phyloP scores from a whole-genome alignment of 2,113 vertebrate genomes.

The Henicopernis longicauda region DNA sequence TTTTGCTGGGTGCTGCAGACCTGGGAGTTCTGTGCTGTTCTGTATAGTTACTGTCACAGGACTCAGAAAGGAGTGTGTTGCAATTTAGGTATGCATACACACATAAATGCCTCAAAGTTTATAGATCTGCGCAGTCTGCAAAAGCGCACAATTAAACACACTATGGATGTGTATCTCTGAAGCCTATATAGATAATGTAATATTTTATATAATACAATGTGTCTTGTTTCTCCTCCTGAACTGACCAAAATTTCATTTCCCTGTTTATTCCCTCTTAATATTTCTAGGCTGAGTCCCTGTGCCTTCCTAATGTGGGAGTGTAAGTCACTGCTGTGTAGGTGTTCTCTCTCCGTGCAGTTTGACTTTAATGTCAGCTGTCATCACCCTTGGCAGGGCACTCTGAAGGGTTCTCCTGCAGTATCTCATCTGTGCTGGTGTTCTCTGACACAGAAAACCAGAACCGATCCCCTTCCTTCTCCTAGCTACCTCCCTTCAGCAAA shows the following conservation, averaged over 20 bases:
- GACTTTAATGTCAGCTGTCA: neutral
- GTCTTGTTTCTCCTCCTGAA: neutral
- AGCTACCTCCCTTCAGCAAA: neutral
- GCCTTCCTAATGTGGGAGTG: neutral
- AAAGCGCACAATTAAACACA: neutral
- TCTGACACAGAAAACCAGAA: neutral
- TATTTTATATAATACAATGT: neutral
- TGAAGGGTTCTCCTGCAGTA: neutral
- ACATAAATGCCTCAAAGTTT: neutral
- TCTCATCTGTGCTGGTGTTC: neutral
- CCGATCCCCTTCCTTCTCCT: neutral
- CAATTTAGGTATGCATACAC: too few relatives aligned
- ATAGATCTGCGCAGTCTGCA: neutral
- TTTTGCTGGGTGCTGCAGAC: neutral
- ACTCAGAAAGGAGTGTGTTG: neutral
- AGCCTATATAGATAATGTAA: neutral
- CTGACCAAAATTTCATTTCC: neutral
- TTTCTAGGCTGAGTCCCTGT: neutral
- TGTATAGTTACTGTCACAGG: neutral
- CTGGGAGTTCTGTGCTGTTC: neutral
- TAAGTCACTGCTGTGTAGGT: neutral
- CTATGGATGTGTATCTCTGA: neutral
- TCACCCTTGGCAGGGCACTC: neutral
- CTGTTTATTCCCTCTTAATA: neutral
- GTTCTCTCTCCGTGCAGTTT: neutral